Percentiles rank a stretch among this genome's conserved stretches.
phyloP scores from a whole-genome alignment of 2,797 vertebrate genomes.

The Onychomys arenicola region DNA sequence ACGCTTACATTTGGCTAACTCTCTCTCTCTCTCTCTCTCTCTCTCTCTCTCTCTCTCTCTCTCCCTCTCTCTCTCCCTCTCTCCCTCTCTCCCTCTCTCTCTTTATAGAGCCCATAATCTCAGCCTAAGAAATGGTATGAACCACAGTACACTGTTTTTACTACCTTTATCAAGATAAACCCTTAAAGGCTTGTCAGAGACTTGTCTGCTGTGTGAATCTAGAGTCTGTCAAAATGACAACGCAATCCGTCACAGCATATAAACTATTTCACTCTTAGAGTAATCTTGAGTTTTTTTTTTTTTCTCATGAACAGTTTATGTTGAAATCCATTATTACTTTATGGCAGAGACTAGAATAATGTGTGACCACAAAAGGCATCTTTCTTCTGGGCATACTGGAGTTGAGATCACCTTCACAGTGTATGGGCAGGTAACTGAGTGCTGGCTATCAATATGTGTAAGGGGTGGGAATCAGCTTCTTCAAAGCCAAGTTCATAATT shows the following conservation, averaged over 20 bases:
- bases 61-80: too few species aligned
- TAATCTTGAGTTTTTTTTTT: background rate
- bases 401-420: background rate
- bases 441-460: background rate
- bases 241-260: background rate
- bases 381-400: background rate
- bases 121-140: background rate
- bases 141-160: background rate
- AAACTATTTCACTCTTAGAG: conserved; percentile 54
- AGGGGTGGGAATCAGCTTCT: background rate
- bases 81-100: too few species aligned
- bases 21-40: background rate
- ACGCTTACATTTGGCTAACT: background rate
- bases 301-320: conserved; percentile 49
- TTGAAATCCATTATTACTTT: conserved; percentile 24
- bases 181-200: background rate
- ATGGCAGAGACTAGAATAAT: conserved; percentile 25
- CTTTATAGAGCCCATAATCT: background rate
- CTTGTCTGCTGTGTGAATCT: background rate
- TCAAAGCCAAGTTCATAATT: background rate
- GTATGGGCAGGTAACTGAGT: background rate
- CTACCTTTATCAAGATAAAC: background rate
- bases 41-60: too few species aligned
- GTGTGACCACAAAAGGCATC: background rate
- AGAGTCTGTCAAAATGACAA: background rate